Evolutionary conservation across 1,140 invertebrate species (phyloP).

Genomic region (Cotesia chilonis): DNA sequence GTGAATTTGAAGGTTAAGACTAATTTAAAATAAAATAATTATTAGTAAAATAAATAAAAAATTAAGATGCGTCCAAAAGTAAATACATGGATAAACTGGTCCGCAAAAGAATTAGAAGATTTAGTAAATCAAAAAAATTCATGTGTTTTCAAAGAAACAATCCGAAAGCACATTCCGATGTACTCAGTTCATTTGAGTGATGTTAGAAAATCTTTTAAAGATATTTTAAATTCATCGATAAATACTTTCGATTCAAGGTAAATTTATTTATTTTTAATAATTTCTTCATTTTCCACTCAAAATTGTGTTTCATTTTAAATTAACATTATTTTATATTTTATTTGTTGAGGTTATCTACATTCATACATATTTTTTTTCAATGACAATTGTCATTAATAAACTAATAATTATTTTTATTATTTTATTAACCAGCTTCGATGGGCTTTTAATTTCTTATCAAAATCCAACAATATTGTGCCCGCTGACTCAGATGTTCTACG

Average conservation of each 20-base stretch:
- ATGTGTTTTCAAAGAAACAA: constrained; percentile 66
- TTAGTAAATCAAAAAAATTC: constrained; percentile 67
- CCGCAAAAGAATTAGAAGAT: constrained; percentile 49
- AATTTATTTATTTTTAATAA: constrained; percentile 31
- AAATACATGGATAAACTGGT: constrained; percentile 49
- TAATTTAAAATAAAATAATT: no score
- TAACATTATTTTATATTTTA: constrained; percentile 11
- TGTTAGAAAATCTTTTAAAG: constrained; percentile 53
- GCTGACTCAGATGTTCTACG: constrained; percentile 66
- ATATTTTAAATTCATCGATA: constrained; percentile 49
- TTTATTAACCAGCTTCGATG: constrained; percentile 63
- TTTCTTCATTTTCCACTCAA: constrained; percentile 6
- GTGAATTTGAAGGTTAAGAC: no score
- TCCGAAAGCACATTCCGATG: constrained; percentile 67
- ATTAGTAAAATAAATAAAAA: not conserved
- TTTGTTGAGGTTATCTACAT: constrained; percentile 9
- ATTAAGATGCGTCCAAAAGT: constrained; percentile 43
- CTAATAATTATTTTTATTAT: no score
- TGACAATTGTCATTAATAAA: constrained; percentile 28
- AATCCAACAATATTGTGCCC: constrained; percentile 69
- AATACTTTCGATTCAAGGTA: constrained; percentile 56
- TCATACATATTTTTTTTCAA: not conserved
- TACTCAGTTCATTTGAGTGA: constrained; percentile 71
- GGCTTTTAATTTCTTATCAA: constrained; percentile 71
- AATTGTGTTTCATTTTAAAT: no score